Evolutionary conservation across 2,888 invertebrate genomes (phyloP).

Genomic region (Pegoplata infirma): DNA sequence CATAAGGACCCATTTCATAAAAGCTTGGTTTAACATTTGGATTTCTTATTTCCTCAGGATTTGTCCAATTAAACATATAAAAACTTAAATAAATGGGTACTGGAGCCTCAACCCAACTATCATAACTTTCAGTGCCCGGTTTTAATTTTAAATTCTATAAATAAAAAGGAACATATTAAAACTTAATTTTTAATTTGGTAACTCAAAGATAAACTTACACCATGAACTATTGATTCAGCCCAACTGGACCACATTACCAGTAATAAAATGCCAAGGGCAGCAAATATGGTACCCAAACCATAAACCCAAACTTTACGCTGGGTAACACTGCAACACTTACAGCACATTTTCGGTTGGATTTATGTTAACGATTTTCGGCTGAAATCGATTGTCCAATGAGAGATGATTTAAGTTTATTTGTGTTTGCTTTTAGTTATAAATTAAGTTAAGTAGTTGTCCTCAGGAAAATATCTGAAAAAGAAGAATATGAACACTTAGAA

Average conservation of each 20-base stretch:
- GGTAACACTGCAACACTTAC: conserved; percentile 73
- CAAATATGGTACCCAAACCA: conserved; percentile 72
- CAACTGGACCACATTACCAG: conserved; percentile 73
- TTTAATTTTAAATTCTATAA: no score
- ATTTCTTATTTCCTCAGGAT: conserved; percentile 81
- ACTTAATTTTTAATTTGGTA: no score
- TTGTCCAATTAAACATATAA: conserved; percentile 89
- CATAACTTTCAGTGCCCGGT: conserved; percentile 82
- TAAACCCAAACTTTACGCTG: conserved; percentile 77
- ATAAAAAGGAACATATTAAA: no score
- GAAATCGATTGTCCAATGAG: conserved; percentile 16
- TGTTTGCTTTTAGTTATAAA: no score
- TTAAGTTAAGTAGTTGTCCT: no score
- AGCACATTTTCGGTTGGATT: conserved; percentile 70
- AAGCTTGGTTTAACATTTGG: conserved; percentile 81
- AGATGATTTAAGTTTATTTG: no score
- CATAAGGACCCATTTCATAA: conserved; percentile 82
- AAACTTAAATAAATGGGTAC: conserved; percentile 89
- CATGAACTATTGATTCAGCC: conserved; percentile 68
- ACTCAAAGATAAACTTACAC: no score
- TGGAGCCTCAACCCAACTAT: conserved; percentile 89
- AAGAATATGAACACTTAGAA: no score
- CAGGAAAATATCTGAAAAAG: no score
- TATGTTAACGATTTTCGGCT: neutral
- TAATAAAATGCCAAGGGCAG: conserved; percentile 69